Conservation (phyloP, 1,140 invertebrate genomes). For the Drosophila pallidifrons region DNA sequence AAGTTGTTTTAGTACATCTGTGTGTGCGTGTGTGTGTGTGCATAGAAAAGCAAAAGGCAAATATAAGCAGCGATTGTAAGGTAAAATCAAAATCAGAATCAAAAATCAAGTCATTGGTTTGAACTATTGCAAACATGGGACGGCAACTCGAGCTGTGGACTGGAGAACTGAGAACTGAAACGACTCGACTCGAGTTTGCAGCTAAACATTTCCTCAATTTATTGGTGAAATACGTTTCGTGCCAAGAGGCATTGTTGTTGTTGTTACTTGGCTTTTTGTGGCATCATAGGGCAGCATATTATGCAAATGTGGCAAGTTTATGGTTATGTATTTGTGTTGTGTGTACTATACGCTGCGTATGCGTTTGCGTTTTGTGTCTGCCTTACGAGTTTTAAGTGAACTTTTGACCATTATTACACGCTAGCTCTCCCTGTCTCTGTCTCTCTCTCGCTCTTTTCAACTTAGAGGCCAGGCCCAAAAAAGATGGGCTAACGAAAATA, state of each 20-base stretch:
- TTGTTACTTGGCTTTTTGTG: slow-evolving; percentile 54
- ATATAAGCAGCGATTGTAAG: slow-evolving; percentile 54
- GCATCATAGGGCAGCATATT: slow-evolving; percentile 68
- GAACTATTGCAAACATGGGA: slow-evolving; percentile 54
- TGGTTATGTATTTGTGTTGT: slow-evolving; percentile 48
- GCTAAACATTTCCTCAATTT: slow-evolving; percentile 77
- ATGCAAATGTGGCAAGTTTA: slow-evolving; percentile 80
- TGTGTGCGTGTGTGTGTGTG: slow-evolving; percentile 4
- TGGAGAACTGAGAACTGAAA: background rate
- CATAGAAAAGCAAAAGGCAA: slow-evolving; percentile 25
- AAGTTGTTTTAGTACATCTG: background rate
- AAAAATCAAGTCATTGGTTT: slow-evolving; percentile 65
- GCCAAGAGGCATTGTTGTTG: slow-evolving; percentile 58
- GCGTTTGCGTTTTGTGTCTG: slow-evolving; percentile 24
- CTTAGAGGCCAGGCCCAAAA: background rate
- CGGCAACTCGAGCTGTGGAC: slow-evolving; percentile 1
- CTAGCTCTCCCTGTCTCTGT: background rate
- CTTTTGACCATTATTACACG: slow-evolving; percentile 60
- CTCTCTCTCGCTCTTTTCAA: no score
- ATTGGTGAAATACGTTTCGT: slow-evolving; percentile 76
- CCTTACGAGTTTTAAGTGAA: slow-evolving; percentile 69
- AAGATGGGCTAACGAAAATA: slow-evolving; percentile 43
- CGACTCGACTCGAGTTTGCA: slow-evolving; percentile 2
- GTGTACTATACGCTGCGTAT: slow-evolving; percentile 43
- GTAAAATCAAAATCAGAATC: slow-evolving; percentile 52